Conservation (phyloP, 2,113 vertebrate species). For the Ailuropoda melanoleuca region DNA sequence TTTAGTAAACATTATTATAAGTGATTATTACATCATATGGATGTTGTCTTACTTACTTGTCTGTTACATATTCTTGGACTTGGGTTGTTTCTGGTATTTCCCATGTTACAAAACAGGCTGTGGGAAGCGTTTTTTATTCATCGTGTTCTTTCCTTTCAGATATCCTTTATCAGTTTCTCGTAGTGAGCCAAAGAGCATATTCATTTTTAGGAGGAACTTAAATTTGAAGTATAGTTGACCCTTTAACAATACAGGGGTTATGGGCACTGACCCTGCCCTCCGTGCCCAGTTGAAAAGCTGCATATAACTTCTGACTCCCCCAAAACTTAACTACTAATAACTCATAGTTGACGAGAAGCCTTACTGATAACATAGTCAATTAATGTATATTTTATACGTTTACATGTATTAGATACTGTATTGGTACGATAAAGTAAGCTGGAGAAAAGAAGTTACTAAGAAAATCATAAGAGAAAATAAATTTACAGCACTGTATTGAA, state of each 20-base stretch:
- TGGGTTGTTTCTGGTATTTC: background rate
- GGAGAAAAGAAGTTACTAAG: background rate
- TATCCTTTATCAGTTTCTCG: background rate
- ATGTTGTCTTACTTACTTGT: background rate
- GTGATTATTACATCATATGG: background rate
- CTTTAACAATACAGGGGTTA: background rate
- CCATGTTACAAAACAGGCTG: background rate
- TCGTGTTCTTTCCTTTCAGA: background rate
- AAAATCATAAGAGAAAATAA: background rate
- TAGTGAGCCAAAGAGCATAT: background rate
- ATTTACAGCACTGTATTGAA: background rate
- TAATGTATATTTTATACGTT: background rate
- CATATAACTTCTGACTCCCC: background rate
- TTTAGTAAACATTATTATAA: background rate
- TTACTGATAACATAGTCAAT: background rate
- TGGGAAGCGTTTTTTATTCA: constrained; percentile 13
- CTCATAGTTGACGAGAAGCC: background rate
- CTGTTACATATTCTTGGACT: background rate
- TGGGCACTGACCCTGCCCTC: background rate
- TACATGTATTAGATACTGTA: background rate
- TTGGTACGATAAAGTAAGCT: background rate
- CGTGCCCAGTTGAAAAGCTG: background rate
- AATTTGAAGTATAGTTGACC: background rate
- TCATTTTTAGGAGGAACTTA: constrained; percentile 21
- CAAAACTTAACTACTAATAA: background rate